Percentiles rank a stretch among this genome's conserved stretches.
phyloP scores from a whole-genome alignment of 2,888 invertebrate species.

The Gari tellinella region DNA sequence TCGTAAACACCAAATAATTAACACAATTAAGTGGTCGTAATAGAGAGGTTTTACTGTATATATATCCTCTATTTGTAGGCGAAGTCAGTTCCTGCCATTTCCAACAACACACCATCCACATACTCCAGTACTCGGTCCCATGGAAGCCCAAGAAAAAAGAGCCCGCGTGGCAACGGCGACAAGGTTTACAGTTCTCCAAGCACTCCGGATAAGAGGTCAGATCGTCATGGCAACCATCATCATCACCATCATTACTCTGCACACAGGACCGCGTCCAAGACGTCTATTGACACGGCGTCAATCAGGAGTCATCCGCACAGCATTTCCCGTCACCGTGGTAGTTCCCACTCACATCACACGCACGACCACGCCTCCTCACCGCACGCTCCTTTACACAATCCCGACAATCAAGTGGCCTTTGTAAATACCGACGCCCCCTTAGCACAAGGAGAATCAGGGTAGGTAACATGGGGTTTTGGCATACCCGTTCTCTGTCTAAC shows the following conservation, averaged over 20 bases:
- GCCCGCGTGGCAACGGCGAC: background rate
- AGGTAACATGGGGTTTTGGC: background rate
- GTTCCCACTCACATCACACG: slow-evolving; percentile 20
- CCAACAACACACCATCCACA: slow-evolving; percentile 24
- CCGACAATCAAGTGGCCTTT: slow-evolving; percentile 61
- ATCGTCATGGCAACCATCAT: slow-evolving; percentile 30
- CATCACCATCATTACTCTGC: slow-evolving; percentile 20
- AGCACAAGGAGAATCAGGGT: slow-evolving; percentile 55
- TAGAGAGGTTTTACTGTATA: no score
- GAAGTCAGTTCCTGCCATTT: slow-evolving; percentile 32
- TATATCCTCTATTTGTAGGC: no score
- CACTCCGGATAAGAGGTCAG: slow-evolving; percentile 39
- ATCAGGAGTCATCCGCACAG: slow-evolving; percentile 18
- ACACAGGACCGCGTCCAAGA: slow-evolving; percentile 32
- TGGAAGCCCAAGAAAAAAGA: slow-evolving; percentile 4
- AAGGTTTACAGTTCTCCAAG: slow-evolving; percentile 18
- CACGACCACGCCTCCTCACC: slow-evolving; percentile 20
- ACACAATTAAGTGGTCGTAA: no score
- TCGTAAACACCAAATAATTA: no score
- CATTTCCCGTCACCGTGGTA: slow-evolving; percentile 35
- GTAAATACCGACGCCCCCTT: slow-evolving; percentile 46
- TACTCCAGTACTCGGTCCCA: slow-evolving; percentile 23
- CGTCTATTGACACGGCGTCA: slow-evolving; percentile 24
- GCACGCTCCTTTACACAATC: background rate
- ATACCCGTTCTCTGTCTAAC: no score